These are phyloP conservation scores for Mesorhabditis sp. DNA, from an alignment of 2,888 invertebrate species.

Conservation along the genomic window DNA sequence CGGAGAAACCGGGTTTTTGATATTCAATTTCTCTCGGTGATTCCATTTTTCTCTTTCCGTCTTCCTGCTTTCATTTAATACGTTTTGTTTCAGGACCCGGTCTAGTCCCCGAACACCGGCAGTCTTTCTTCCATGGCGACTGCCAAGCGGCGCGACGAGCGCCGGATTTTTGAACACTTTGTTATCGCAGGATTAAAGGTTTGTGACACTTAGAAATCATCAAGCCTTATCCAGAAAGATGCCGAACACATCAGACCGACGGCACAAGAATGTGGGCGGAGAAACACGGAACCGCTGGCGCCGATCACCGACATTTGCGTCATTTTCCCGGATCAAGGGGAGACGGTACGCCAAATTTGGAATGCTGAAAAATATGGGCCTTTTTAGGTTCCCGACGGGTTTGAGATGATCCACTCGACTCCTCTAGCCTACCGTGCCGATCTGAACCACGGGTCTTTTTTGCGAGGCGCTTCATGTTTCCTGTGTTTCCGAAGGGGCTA, in stretches of 20 bases:
- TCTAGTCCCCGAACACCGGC: too few relatives aligned
- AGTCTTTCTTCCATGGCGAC: conserved; percentile 1
- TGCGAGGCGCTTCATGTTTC: conserved; percentile 82
- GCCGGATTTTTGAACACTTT: conserved; percentile 76
- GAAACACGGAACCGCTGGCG: conserved; percentile 65
- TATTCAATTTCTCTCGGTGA: too few relatives aligned
- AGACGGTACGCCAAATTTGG: conserved; percentile 61
- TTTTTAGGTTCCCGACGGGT: conserved; percentile 71
- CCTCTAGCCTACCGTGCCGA: conserved; percentile 83
- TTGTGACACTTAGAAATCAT: neutral
- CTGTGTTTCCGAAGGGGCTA: conserved; percentile 85
- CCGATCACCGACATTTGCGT: conserved; percentile 94
- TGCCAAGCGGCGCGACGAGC: conserved; percentile 28
- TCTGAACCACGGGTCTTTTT: conserved; percentile 89
- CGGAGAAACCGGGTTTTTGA: too few relatives aligned
- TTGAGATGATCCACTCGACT: conserved; percentile 72
- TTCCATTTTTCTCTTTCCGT: too few relatives aligned
- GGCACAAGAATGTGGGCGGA: conserved; percentile 50
- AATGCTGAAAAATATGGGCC: neutral
- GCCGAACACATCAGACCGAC: conserved; percentile 59
- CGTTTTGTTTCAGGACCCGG: too few relatives aligned
- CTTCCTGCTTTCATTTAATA: too few relatives aligned
- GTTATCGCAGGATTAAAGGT: conserved; percentile 78
- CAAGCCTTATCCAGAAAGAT: conserved; percentile 23
- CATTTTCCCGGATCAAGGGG: conserved; percentile 82